Conservation (phyloP, 1,140 invertebrate species). For the Drosophila ficusphila region DNA sequence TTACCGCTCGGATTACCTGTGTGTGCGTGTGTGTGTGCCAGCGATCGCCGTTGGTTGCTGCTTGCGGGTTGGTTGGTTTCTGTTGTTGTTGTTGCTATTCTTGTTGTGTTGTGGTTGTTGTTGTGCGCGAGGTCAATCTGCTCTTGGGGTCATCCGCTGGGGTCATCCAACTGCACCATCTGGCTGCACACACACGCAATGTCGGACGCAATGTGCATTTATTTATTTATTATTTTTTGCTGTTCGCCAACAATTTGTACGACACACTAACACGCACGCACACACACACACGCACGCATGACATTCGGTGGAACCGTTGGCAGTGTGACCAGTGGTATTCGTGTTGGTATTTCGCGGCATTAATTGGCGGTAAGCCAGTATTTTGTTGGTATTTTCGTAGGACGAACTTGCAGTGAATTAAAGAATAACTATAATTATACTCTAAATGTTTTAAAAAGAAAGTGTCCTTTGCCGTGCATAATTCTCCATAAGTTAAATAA, state of each 20-base stretch:
- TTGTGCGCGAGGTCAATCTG: slow-evolving; percentile 8
- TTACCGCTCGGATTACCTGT: slow-evolving; percentile 59
- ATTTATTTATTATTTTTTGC: slow-evolving; percentile 71
- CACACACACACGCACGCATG: slow-evolving; percentile 48
- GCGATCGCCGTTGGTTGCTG: slow-evolving; percentile 6
- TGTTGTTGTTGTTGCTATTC: slow-evolving; percentile 12
- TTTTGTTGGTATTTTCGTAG: too few species aligned
- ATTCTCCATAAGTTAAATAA: too few species aligned
- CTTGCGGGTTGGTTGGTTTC: too few species aligned
- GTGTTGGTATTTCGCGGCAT: too few species aligned
- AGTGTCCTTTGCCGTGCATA: too few species aligned
- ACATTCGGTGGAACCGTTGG: slow-evolving; percentile 16
- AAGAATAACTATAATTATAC: too few species aligned
- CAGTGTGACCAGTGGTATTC: background rate
- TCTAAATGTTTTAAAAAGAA: too few species aligned
- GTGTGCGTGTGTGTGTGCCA: slow-evolving; percentile 6
- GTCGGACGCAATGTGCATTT: slow-evolving; percentile 33
- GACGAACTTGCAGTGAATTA: too few species aligned
- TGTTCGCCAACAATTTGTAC: slow-evolving; percentile 44
- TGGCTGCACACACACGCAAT: slow-evolving; percentile 41
- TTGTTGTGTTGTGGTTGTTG: slow-evolving; percentile 4
- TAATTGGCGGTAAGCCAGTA: too few species aligned
- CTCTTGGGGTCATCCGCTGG: slow-evolving; percentile 20
- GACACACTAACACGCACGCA: slow-evolving; percentile 50
- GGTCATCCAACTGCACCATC: slow-evolving; percentile 67